Percentiles rank a stretch among this genome's conserved stretches.
Evolutionary conservation across 1,140 invertebrate genomes (phyloP).

Genomic region (Coptotermes formosanus): DNA sequence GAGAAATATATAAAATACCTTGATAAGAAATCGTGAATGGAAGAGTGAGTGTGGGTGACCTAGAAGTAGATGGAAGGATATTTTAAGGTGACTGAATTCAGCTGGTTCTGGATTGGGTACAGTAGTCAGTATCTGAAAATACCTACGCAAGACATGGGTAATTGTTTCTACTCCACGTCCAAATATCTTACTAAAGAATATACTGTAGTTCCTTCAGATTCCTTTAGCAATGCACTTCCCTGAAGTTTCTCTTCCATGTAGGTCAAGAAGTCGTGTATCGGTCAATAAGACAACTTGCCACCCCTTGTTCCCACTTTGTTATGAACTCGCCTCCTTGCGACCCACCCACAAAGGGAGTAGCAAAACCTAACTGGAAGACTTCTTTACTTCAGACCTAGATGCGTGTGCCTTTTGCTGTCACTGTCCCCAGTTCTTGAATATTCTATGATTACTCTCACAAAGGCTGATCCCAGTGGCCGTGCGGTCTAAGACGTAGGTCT

Average conservation of each 20-base stretch:
- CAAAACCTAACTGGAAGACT: not conserved
- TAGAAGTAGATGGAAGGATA: not conserved
- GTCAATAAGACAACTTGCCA: constrained; percentile 2
- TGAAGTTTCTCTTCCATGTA: not conserved
- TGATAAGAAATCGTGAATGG: not conserved
- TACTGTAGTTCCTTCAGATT: too few relatives aligned
- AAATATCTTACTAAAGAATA: too few relatives aligned
- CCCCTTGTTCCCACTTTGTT: not conserved
- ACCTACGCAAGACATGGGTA: not conserved
- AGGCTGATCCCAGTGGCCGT: too few relatives aligned
- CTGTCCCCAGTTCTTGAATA: too few relatives aligned
- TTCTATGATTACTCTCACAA: too few relatives aligned
- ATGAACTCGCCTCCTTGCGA: not conserved
- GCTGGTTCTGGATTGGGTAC: not conserved
- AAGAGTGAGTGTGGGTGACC: not conserved
- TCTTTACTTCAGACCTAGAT: not conserved
- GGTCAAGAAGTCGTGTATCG: not conserved
- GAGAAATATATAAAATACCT: not conserved
- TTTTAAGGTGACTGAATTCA: not conserved
- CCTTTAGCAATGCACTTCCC: not conserved
- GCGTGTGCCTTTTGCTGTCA: too few relatives aligned
- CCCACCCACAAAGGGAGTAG: not conserved
- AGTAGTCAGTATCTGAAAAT: not conserved
- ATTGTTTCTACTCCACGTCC: too few relatives aligned
- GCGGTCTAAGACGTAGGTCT: too few relatives aligned